Evolutionary conservation across 2,888 invertebrate genomes (phyloP), one percentile per base, ranked within the genome.

Genomic region (Nemapogon koenigi): DNA sequence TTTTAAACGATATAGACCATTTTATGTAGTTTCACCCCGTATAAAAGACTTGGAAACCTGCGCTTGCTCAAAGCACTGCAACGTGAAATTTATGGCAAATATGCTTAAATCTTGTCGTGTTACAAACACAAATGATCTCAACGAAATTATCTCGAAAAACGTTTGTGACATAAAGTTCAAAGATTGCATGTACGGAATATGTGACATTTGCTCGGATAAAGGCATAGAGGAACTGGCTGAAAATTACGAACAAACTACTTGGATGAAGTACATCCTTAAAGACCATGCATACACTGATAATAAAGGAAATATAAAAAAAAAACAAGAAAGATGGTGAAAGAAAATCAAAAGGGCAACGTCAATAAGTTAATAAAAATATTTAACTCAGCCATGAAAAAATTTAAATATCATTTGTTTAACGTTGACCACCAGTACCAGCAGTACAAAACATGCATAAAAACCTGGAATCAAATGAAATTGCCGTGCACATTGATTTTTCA

Each of bases 11-110:
- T n/a, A n/a, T n/a, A n/a, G n/a, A n/a, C n/a, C 46, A 4, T 45
- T 45, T 18, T 46, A 43, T 22, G 43, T 45, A 7, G 16, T 45
- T 19, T 15, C 37, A 36, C 45, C 45, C n/a, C 44, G 43, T 37
- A 30, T 43, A 7, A 40, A 40, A 35, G 31, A 44, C 19, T 39
- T 38, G n/a, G 43, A 47, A 18, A 45, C 30, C 19, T 47, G 45
- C 29, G 43, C 41, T 15, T 46, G 46, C 26, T 29, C 28, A 3
- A 47, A 45, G 35, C 45, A 45, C 29, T 7, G 22, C 22, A 22
- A 22, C 22, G 41, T 44, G 43, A 39, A 42, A 36, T 45, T 46
- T 14, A 16, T 42, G 26, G 37, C 40, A 10, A 39, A 42, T 19
- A 18, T 22, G 29, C 29, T 43, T 3, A 41, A 46, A 11, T 42